Percentiles rank a stretch among this genome's conserved stretches.
Evolutionary conservation across 2,888 invertebrate genomes (phyloP).

Genomic region (Cataglyphis albicans): DNA sequence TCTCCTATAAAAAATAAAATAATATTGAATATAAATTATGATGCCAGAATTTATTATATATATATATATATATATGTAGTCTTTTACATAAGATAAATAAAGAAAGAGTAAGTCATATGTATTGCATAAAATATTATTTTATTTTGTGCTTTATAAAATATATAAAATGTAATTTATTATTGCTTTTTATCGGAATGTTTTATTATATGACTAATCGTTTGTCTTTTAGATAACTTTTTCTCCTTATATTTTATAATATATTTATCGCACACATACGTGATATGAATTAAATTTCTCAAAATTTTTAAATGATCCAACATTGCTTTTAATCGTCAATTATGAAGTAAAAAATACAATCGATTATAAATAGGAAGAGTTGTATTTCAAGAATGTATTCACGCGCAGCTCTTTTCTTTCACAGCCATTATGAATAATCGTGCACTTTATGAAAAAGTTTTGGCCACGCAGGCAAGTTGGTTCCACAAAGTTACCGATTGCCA

Average conservation of each 20-base stretch:
- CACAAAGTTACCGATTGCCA: conserved; percentile 42
- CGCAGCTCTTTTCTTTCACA: conserved; percentile 49
- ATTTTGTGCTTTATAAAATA: not conserved
- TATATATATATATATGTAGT: not conserved
- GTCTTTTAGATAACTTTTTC: not conserved
- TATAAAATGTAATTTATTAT: not conserved
- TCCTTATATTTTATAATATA: not conserved
- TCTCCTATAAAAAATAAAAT: not conserved
- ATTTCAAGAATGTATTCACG: not conserved
- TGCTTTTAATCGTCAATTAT: not conserved
- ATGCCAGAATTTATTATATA: not conserved
- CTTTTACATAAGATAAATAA: not conserved
- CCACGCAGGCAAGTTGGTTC: conserved; percentile 43
- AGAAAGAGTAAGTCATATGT: not conserved
- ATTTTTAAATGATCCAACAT: not conserved
- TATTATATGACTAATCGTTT: not conserved
- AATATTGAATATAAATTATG: not conserved
- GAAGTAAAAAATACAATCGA: not conserved
- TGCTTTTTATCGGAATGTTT: not conserved
- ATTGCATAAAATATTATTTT: not conserved
- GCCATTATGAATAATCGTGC: conserved; percentile 40
- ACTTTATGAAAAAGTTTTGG: conserved; percentile 47
- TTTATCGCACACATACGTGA: not conserved
- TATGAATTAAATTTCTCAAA: conserved; percentile 1
- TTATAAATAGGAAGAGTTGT: not conserved